Conservation (phyloP, 2,888 invertebrate species). For the Baronia brevicornis region DNA sequence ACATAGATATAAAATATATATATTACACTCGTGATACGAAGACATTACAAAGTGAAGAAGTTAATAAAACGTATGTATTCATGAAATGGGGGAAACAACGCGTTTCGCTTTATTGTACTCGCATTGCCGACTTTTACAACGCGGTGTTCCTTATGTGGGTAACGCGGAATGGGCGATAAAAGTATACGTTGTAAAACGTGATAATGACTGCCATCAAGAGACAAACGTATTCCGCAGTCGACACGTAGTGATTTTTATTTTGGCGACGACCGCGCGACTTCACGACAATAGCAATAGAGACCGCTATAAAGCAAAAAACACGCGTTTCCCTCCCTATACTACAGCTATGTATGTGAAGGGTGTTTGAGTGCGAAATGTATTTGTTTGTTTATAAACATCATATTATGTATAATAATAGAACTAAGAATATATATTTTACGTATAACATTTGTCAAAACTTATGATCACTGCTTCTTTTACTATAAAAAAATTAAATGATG, state of each 20-base stretch:
- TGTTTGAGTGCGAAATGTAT: no score
- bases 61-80: constrained; percentile 16
- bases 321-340: no score
- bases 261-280: constrained; percentile 7
- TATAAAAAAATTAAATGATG: no score
- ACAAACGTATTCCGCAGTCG: constrained; percentile 7
- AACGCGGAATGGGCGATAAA: constrained; percentile 16
- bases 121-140: constrained; percentile 13
- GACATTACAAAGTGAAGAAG: constrained; percentile 15
- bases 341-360: no score
- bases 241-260: constrained; percentile 11
- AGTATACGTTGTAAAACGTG: constrained; percentile 18
- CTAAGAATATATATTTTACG: no score
- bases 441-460: no score
- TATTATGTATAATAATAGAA: no score
- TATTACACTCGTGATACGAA: constrained; percentile 7
- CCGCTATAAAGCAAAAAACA: neutral
- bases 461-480: no score
- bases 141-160: constrained; percentile 15
- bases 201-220: constrained; percentile 15
- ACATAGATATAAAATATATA: no score
- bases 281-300: constrained; percentile 4
- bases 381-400: no score
- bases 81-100: constrained; percentile 13
- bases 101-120: constrained; percentile 12